Evolutionary conservation across 2,797 vertebrate species (phyloP).

Genomic region (Heliangelus exortis): DNA sequence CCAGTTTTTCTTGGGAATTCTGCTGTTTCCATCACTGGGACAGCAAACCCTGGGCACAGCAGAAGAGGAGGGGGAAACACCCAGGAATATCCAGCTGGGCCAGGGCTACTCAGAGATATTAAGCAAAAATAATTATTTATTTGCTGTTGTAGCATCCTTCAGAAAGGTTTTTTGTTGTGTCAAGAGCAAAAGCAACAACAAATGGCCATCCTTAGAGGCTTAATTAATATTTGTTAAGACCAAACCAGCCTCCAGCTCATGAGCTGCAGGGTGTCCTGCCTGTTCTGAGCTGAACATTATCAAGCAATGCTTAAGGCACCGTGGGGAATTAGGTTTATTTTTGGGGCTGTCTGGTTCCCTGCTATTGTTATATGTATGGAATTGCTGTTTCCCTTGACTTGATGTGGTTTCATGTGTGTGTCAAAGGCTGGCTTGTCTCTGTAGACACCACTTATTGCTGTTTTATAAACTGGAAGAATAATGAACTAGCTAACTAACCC

Average conservation of each 20-base stretch:
- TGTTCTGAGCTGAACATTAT: neutral
- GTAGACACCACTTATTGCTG: neutral
- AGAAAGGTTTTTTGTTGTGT: conserved; percentile 12
- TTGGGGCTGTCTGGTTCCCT: conserved; percentile 16
- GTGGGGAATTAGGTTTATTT: conserved; percentile 36
- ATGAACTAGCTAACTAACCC: neutral
- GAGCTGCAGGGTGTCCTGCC: neutral
- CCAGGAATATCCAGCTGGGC: neutral
- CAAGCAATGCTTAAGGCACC: neutral
- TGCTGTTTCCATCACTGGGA: neutral
- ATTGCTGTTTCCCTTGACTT: neutral
- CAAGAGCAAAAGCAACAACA: conserved; percentile 30
- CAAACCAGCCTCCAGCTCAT: neutral
- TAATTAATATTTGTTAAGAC: conserved; percentile 31
- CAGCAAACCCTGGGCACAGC: neutral
- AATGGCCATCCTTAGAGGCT: conserved; percentile 24
- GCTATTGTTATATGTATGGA: neutral
- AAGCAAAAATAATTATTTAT: neutral
- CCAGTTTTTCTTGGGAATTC: neutral
- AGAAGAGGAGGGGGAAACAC: neutral
- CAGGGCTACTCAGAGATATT: neutral
- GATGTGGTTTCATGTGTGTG: conserved; percentile 20
- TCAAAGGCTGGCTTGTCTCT: conserved; percentile 14
- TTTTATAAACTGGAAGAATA: neutral
- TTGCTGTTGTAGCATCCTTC: neutral